A percentile compares a stretch with the other conserved stretches of the same genome.
Conservation (phyloP, 2,113 vertebrate species). For the Electrona antarctica region DNA sequence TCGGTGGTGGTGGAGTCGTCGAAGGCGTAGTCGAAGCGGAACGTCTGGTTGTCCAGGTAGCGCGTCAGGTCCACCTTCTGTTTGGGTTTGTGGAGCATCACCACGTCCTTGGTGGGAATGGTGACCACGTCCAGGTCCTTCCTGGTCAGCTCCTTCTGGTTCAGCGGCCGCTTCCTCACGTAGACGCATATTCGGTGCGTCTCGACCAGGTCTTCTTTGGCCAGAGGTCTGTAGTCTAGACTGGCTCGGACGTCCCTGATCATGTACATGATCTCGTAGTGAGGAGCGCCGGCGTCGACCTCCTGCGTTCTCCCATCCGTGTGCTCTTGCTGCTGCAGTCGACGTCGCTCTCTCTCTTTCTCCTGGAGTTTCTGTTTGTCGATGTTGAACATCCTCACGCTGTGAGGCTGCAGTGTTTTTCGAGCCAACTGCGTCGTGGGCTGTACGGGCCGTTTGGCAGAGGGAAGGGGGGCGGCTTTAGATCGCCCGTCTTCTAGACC, state of each 20-base stretch:
- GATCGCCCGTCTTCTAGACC: too few relatives aligned
- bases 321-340: constrained; percentile 43
- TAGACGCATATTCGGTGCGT: constrained; percentile 92
- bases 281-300: too few relatives aligned
- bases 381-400: too few relatives aligned
- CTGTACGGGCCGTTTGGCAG: too few relatives aligned
- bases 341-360: too few relatives aligned
- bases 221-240: constrained; percentile 88
- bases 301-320: too few relatives aligned
- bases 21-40: constrained; percentile 98
- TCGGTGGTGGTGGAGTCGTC: constrained; percentile 95
- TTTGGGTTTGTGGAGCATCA: constrained; percentile 98
- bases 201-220: constrained; percentile 89
- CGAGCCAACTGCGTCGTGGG: too few relatives aligned
- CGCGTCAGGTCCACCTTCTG: constrained; percentile 98
- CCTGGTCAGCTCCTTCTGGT: constrained; percentile 83
- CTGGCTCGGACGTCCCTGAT: constrained; percentile 90
- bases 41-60: constrained; percentile 99
- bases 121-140: constrained; percentile 98
- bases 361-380: too few relatives aligned
- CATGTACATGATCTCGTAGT: constrained; percentile 85
- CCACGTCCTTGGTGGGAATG: constrained; percentile 97
- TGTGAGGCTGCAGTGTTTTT: too few relatives aligned
- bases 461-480: too few relatives aligned
- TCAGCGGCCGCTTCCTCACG: constrained; percentile 87